phyloP scores from a whole-genome alignment of 2,888 invertebrate species.

The Drosophila kanekoi region DNA sequence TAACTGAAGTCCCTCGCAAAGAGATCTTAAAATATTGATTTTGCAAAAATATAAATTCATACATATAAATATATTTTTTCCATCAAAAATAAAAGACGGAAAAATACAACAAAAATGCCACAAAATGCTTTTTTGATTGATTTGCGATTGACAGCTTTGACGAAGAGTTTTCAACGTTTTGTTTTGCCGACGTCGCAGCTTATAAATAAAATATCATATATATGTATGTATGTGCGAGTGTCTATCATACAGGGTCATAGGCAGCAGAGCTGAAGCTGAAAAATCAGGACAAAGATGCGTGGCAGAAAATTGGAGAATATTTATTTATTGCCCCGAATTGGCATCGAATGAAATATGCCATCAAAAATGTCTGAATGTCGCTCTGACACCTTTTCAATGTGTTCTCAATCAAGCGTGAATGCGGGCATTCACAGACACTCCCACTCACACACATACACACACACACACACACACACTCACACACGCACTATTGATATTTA shows the following conservation, averaged over 20 bases:
- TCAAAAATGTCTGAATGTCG: constrained; percentile 74
- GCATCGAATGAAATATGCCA: constrained; percentile 75
- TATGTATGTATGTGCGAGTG: background rate
- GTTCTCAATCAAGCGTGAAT: constrained; percentile 72
- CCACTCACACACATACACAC: constrained; percentile 21
- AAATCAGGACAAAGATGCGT: constrained; percentile 39
- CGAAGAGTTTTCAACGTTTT: constrained; percentile 63
- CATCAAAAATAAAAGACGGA: constrained; percentile 17
- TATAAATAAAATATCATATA: constrained; percentile 75
- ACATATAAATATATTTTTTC: constrained; percentile 30
- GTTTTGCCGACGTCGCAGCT: constrained; percentile 41
- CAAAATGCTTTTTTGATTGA: constrained; percentile 78
- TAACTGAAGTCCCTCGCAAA: background rate
- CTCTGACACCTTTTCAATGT: constrained; percentile 67
- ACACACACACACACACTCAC: constrained; percentile 1
- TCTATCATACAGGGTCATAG: background rate
- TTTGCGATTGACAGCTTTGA: constrained; percentile 76
- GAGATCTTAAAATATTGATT: constrained; percentile 53
- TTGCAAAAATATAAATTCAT: constrained; percentile 24
- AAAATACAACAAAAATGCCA: constrained; percentile 24
- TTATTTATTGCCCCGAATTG: constrained; percentile 71
- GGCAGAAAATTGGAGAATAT: constrained; percentile 54
- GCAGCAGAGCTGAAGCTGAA: constrained; percentile 20
- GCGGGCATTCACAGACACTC: constrained; percentile 36
- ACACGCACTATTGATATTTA: constrained; percentile 34